These are phyloP conservation scores for Eupeodes luniger DNA, from an alignment of 2,888 invertebrate species.

Conservation along the genomic window DNA sequence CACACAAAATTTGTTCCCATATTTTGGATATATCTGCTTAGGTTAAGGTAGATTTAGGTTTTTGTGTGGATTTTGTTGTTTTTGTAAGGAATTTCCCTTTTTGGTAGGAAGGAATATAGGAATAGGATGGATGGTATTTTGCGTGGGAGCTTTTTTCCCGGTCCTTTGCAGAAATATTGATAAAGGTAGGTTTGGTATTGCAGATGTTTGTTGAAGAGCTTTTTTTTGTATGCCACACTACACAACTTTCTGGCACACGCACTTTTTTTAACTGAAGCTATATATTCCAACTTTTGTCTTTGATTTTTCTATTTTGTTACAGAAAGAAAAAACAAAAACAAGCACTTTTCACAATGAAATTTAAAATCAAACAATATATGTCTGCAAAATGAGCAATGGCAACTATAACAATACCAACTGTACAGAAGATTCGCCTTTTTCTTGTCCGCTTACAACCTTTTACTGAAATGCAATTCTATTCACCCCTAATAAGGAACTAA, in stretches of 20 bases:
- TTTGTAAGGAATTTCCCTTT: constrained; percentile 33
- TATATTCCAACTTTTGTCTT: not conserved
- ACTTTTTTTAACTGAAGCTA: not conserved
- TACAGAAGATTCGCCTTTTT: constrained; percentile 26
- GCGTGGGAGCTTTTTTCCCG: constrained; percentile 44
- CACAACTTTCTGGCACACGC: not conserved
- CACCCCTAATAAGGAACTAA: constrained; percentile 60
- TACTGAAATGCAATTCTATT: constrained; percentile 53
- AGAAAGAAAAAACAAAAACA: not conserved
- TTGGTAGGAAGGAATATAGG: not conserved
- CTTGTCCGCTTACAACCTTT: constrained; percentile 15
- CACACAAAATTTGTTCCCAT: constrained; percentile 56
- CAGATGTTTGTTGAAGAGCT: constrained; percentile 42
- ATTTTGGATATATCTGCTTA: not conserved
- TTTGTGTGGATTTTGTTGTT: constrained; percentile 26
- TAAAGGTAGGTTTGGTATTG: constrained; percentile 12
- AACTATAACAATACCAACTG: not conserved
- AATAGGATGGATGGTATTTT: not conserved
- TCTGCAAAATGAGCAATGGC: constrained; percentile 37
- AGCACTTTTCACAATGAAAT: constrained; percentile 9
- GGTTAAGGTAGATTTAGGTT: too few species aligned
- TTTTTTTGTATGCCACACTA: not conserved
- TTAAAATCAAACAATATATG: constrained; percentile 39
- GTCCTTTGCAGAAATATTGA: constrained; percentile 42
- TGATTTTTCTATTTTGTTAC: not conserved